A percentile compares a stretch with the other conserved stretches of the same genome.
These are phyloP conservation scores for Platycheirus albimanus DNA, from an alignment of 2,888 invertebrate genomes.

Conservation along the genomic window DNA sequence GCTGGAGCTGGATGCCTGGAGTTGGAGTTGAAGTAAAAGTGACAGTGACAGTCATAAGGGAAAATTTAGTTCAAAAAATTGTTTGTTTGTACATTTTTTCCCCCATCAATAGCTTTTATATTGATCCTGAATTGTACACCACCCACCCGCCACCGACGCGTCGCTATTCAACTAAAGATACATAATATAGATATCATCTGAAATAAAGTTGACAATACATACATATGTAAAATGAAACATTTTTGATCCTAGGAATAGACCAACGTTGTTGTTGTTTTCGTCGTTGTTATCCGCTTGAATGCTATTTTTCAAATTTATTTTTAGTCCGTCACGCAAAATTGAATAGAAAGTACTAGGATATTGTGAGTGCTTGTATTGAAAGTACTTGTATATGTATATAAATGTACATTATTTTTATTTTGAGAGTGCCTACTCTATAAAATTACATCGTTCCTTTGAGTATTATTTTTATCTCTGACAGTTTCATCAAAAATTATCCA, in stretches of 20 bases:
- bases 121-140: neutral
- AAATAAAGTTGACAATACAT: neutral
- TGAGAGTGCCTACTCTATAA: neutral
- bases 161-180: too few species aligned
- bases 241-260: neutral
- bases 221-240: neutral
- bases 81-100: neutral
- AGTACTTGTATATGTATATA: neutral
- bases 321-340: neutral
- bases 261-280: neutral
- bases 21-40: neutral
- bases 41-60: neutral
- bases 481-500: slow-evolving; percentile 9
- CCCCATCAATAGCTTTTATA: neutral
- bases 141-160: too few species aligned
- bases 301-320: too few species aligned
- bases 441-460: slow-evolving; percentile 2
- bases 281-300: neutral
- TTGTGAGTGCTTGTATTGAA: neutral
- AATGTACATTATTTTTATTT: neutral
- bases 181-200: too few species aligned
- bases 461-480: slow-evolving; percentile 1
- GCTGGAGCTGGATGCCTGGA: too few species aligned
- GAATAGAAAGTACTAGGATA: neutral
- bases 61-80: neutral